phyloP scores from a whole-genome alignment of 2,888 invertebrate species.

The Rhogogaster chlorosoma region DNA sequence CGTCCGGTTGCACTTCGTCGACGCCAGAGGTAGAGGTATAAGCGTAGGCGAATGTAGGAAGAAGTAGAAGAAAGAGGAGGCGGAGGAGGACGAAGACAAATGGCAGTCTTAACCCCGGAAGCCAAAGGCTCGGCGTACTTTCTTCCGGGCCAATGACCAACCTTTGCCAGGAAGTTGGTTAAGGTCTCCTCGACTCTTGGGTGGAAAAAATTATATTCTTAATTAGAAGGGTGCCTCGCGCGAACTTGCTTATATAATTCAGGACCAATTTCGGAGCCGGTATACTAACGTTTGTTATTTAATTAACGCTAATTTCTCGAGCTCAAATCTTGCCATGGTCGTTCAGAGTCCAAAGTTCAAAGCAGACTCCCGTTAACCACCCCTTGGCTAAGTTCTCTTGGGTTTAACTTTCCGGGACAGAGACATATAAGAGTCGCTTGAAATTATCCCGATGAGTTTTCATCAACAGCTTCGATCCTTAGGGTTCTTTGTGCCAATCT shows the following conservation, averaged over 20 bases:
- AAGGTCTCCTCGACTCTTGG: neutral
- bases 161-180: constrained; percentile 54
- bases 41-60: neutral
- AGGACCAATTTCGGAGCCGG: neutral
- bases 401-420: neutral
- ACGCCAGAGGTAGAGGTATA: constrained; percentile 4
- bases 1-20: constrained; percentile 35
- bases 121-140: constrained; percentile 57
- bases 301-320: constrained; percentile 22
- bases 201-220: neutral
- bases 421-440: neutral
- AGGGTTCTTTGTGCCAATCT: neutral
- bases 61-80: constrained; percentile 59
- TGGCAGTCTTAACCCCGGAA: constrained; percentile 72
- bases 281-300: neutral
- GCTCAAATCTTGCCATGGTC: neutral
- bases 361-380: neutral
- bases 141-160: constrained; percentile 68
- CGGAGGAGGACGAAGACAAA: constrained; percentile 76
- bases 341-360: constrained; percentile 11
- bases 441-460: neutral
- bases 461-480: neutral
- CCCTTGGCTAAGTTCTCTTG: neutral
- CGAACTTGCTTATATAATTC: neutral
- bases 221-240: neutral